Evolutionary conservation across 2,888 invertebrate species (phyloP).

Genomic region (Drosophila hawaiiensis): DNA sequence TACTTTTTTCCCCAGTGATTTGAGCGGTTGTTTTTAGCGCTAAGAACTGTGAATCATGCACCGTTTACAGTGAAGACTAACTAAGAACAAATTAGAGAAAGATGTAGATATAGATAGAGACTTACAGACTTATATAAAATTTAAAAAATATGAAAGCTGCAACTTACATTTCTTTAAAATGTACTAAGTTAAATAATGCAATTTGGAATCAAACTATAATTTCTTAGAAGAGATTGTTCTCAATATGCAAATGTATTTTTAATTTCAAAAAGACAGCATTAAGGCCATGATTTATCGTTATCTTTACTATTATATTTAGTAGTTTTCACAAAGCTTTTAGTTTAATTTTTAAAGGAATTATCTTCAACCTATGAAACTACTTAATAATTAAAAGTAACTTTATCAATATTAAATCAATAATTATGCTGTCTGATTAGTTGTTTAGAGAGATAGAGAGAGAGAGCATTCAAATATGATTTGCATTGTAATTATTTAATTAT

Average conservation of each 20-base stretch:
- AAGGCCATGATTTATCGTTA: background rate
- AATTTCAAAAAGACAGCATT: background rate
- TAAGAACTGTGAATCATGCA: constrained; percentile 10
- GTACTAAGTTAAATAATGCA: background rate
- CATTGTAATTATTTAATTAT: background rate
- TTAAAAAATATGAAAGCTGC: background rate
- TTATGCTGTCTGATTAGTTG: background rate
- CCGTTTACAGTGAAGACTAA: constrained; percentile 54
- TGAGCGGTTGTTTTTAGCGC: constrained; percentile 7
- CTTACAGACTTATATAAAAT: background rate
- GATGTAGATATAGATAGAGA: background rate
- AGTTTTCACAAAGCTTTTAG: too few species aligned
- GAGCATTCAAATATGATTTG: background rate
- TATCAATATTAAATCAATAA: background rate
- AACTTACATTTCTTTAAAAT: background rate
- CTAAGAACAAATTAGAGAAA: background rate
- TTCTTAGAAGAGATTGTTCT: background rate
- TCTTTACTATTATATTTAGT: background rate
- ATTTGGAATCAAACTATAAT: background rate
- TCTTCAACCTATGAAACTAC: background rate
- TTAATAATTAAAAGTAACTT: background rate
- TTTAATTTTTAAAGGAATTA: background rate
- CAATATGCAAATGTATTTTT: background rate
- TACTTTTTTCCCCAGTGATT: constrained; percentile 20
- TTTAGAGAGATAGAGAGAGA: background rate